A percentile compares a stretch with the other conserved stretches of the same genome.
phyloP scores from a whole-genome alignment of 2,888 invertebrate genomes.

The Stomorhina lunata region DNA sequence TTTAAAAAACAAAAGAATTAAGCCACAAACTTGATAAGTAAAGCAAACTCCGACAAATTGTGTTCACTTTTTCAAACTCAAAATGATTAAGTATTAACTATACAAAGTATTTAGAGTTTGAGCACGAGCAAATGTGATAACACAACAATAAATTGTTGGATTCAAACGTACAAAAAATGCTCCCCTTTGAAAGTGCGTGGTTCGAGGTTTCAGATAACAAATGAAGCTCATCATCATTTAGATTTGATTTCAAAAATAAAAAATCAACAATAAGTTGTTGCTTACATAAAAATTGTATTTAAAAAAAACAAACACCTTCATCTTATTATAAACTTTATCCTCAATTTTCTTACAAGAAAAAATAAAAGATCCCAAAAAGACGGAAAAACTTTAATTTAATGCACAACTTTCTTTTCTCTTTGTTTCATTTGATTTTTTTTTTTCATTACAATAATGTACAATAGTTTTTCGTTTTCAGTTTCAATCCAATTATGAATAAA shows the following conservation, averaged over 20 bases:
- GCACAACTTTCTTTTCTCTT: constrained; percentile 53
- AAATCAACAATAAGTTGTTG: constrained; percentile 5
- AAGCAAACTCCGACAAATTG: constrained; percentile 29
- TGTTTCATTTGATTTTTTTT: constrained; percentile 6
- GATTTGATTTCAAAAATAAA: constrained; percentile 26
- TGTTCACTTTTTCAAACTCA: constrained; percentile 8
- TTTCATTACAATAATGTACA: not conserved
- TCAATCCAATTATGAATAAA: constrained; percentile 55
- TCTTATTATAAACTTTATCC: constrained; percentile 5
- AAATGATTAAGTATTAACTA: constrained; percentile 6
- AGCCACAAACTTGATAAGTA: constrained; percentile 27
- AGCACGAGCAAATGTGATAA: not conserved
- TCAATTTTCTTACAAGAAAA: constrained; percentile 20
- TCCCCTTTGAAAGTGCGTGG: not conserved
- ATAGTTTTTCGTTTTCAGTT: constrained; percentile 26
- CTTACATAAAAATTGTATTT: not conserved
- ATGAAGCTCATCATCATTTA: constrained; percentile 50
- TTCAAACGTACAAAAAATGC: not conserved
- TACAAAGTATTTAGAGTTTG: not conserved
- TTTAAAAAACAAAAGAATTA: constrained; percentile 44
- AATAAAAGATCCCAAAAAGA: not conserved
- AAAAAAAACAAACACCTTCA: not conserved
- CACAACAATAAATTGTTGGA: not conserved
- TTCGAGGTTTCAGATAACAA: constrained; percentile 13
- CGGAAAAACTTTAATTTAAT: constrained; percentile 52